Evolutionary conservation across 1,140 invertebrate genomes (phyloP).

Genomic region (Leptinotarsa texana): DNA sequence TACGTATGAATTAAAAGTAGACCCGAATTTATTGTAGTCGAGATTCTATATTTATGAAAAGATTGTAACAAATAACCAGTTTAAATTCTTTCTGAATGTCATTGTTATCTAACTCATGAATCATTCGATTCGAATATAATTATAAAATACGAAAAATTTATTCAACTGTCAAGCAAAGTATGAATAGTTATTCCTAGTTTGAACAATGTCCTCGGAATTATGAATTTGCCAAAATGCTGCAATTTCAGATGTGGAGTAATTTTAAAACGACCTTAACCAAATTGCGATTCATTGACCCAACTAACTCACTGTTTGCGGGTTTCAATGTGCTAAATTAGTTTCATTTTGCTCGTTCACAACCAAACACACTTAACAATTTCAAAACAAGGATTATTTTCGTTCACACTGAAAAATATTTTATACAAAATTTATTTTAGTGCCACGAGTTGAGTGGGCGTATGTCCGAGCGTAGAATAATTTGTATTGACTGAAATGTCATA

Average conservation of each 20-base stretch:
- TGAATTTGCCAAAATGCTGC: background rate
- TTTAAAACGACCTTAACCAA: conserved; percentile 14
- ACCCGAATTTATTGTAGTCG: no score
- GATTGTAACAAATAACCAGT: no score
- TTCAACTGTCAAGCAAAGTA: no score
- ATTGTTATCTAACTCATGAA: no score
- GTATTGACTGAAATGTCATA: no score
- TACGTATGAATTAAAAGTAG: no score
- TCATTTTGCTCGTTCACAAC: conserved; percentile 28
- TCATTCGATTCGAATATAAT: no score
- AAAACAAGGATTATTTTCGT: conserved; percentile 40
- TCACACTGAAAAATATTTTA: conserved; percentile 1
- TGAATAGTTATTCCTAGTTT: no score
- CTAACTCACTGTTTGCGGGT: conserved; percentile 22
- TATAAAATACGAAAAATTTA: no score
- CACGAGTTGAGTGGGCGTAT: background rate
- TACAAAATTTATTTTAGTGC: background rate
- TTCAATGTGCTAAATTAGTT: conserved; percentile 10
- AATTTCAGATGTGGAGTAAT: background rate
- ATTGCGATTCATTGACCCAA: conserved; percentile 30
- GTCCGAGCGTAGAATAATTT: background rate
- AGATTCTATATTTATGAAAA: no score
- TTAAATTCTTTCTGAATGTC: no score
- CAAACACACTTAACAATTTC: conserved; percentile 38
- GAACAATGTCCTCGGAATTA: background rate